Evolutionary conservation across 2,888 invertebrate species (phyloP), one percentile per base, ranked within the genome.

Genomic region (Parnassius smintheus): DNA sequence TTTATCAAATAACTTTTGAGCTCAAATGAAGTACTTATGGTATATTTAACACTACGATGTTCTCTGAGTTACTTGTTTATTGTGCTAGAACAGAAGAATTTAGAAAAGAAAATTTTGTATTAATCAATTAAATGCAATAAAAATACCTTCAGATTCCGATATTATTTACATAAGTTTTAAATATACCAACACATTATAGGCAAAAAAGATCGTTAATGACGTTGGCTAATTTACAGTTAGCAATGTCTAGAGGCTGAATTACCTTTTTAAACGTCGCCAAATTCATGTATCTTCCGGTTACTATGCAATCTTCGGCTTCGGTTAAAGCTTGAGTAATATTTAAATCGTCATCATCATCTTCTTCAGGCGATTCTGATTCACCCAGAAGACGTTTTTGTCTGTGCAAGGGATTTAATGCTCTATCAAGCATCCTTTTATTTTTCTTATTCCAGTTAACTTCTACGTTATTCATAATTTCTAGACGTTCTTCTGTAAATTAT

Each of bases 231-330:
- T 25, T 25, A 25, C 3, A 25, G 25, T 25, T 25, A 3, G 25
- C 25, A 25, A 25, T 42, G 35, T 46, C 46, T 46, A 22, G 41
- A 7, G 4, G 2, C 25, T 44, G 9, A 18, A 41, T 58, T 66
- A 86, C 88, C 77, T 80, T 82, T 56, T 76, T 76, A 49, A 84
- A 90, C 0, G 73, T 75, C 0, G 52, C 53, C 0, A 83, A 64
- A 42, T 74, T 78, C 83, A 85, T 85, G 0, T 25, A 51, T 0
- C 76, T 64, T 0, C 88, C 88, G 0, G 69, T 59, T 0, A 95
- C 93, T 25, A 96, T 95, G 75, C 97, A 97, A 73, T 97, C 97
- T 65, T 96, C 95, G 0, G 91, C 92, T 61, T 94, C 94, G 13
- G 72, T 94, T 90, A 82, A 63, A 0, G 77, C 77, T 0, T 46